Evolutionary conservation across 2,113 vertebrate genomes (phyloP).

Genomic region (Amblyornis subalaris): DNA sequence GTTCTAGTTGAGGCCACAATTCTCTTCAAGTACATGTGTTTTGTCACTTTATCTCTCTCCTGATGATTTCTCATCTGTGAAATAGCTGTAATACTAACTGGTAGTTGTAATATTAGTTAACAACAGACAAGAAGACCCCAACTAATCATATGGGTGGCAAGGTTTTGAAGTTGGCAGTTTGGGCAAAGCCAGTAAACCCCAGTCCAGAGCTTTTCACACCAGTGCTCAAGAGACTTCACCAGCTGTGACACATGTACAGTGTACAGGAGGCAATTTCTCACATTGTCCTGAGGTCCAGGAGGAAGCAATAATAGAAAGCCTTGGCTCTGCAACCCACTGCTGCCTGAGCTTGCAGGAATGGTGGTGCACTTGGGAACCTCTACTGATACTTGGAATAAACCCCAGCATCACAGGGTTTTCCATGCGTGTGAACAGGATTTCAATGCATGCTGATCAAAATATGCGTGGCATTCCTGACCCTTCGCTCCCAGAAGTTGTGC

Average conservation of each 20-base stretch:
- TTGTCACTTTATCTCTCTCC: conserved; percentile 9
- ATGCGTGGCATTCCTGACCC: not conserved
- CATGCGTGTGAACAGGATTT: not conserved
- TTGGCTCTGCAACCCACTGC: not conserved
- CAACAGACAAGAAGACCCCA: not conserved
- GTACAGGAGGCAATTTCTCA: not conserved
- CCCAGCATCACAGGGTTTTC: not conserved
- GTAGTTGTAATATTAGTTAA: not conserved
- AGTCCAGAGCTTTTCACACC: not conserved
- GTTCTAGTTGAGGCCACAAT: not conserved
- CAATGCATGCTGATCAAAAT: not conserved
- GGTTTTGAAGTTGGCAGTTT: not conserved
- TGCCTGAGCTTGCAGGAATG: not conserved
- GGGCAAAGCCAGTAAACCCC: not conserved
- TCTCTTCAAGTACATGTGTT: conserved; percentile 12
- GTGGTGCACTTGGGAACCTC: not conserved
- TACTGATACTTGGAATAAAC: not conserved
- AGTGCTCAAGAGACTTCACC: not conserved
- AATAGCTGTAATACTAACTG: not conserved
- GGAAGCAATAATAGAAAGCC: not conserved
- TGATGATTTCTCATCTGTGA: not conserved
- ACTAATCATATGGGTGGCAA: not conserved
- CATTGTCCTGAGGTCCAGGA: fast-evolving
- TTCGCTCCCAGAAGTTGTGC: not conserved
- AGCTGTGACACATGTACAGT: not conserved